These are phyloP conservation scores for Channa argus DNA, from an alignment of 2,113 vertebrate species.

Conservation along the genomic window DNA sequence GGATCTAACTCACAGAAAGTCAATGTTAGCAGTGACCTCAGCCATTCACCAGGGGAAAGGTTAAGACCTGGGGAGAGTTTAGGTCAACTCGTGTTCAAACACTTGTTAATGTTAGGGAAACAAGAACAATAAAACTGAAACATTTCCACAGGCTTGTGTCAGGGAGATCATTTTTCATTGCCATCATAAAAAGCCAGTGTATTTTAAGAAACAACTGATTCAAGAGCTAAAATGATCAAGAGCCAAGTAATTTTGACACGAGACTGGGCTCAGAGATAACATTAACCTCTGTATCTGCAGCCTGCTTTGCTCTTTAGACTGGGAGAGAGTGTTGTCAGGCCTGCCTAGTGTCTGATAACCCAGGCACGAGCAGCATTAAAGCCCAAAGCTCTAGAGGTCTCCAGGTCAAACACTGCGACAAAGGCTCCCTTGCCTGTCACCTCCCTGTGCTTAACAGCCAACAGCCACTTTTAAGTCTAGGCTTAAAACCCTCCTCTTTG, in stretches of 20 bases:
- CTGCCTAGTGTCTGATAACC: conserved; percentile 71
- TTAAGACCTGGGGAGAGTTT: conserved; percentile 37
- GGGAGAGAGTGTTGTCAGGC: conserved; percentile 56
- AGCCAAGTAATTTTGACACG: background rate
- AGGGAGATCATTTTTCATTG: background rate
- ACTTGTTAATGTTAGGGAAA: background rate
- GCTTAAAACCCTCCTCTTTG: no score
- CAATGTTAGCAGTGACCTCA: conserved; percentile 66
- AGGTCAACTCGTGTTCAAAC: conserved; percentile 48
- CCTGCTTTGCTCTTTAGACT: conserved; percentile 39
- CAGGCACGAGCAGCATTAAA: conserved; percentile 41
- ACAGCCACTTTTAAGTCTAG: no score
- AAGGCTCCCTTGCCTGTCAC: conserved; percentile 36
- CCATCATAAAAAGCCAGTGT: background rate
- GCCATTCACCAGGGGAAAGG: conserved; percentile 40
- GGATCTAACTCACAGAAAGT: conserved; percentile 71
- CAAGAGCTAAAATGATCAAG: background rate
- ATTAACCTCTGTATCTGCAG: conserved; percentile 30
- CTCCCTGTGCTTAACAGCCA: conserved; percentile 33
- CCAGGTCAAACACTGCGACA: conserved; percentile 36
- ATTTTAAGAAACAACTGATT: background rate
- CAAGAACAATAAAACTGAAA: background rate
- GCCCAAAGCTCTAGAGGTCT: conserved; percentile 23
- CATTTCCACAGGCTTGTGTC: background rate
- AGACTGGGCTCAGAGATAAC: conserved; percentile 23